phyloP scores from a whole-genome alignment of 2,888 invertebrate genomes.

The Nineta flava region DNA sequence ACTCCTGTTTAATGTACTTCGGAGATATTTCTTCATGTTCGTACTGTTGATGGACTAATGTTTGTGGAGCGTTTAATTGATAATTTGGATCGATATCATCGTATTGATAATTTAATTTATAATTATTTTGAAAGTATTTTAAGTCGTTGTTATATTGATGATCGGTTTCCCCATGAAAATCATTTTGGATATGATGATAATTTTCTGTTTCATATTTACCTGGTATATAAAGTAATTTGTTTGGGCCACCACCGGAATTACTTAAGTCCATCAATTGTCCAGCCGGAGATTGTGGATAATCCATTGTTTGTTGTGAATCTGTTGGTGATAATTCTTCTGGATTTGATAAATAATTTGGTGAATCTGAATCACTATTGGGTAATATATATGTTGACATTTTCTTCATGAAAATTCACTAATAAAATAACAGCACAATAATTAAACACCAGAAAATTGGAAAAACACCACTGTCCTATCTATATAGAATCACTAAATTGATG shows the following conservation, averaged over 20 bases:
- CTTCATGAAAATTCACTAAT: too few species aligned
- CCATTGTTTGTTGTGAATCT: conserved; percentile 11
- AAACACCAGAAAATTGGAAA: too few species aligned
- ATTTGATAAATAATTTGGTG: conserved; percentile 18
- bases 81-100: neutral
- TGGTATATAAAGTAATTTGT: conserved; percentile 10
- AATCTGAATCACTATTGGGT: conserved; percentile 20
- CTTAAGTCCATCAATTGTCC: conserved; percentile 26
- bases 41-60: neutral
- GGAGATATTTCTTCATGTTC: neutral
- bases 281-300: conserved; percentile 20
- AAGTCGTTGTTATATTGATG: conserved; percentile 2
- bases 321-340: conserved; percentile 16
- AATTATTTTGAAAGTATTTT: conserved; percentile 5
- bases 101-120: neutral
- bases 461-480: too few species aligned
- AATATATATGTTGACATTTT: too few species aligned
- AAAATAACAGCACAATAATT: too few species aligned
- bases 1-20: neutral
- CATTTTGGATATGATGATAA: neutral
- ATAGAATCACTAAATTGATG: too few species aligned
- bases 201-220: conserved; percentile 6
- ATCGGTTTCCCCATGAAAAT: neutral
- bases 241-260: conserved; percentile 19
- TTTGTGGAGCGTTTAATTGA: neutral